These are phyloP conservation scores for Hylaea fasciaria DNA, from an alignment of 2,888 invertebrate genomes.

Conservation along the genomic window DNA sequence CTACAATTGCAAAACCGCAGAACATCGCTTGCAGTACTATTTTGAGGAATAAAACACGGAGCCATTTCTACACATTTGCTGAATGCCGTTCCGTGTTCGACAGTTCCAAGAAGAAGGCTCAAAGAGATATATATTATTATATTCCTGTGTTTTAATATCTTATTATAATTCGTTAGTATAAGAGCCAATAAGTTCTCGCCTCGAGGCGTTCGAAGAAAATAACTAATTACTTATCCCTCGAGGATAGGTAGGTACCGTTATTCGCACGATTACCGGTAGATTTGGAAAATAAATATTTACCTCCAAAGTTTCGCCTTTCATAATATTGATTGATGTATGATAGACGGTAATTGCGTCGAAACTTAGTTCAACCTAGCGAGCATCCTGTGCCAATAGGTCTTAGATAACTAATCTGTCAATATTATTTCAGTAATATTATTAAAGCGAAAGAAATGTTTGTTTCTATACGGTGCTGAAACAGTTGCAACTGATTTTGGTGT, in stretches of 20 bases:
- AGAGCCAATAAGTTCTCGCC: constrained; percentile 13
- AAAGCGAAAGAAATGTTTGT: too few species aligned
- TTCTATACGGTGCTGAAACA: too few species aligned
- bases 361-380: constrained; percentile 18
- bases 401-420: not conserved
- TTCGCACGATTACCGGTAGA: constrained; percentile 15
- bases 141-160: not conserved
- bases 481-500: too few species aligned
- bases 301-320: constrained; percentile 12
- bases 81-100: too few species aligned
- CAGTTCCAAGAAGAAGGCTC: too few species aligned
- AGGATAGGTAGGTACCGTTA: constrained; percentile 10
- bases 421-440: too few species aligned
- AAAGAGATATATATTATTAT: too few species aligned
- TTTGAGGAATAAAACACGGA: too few species aligned
- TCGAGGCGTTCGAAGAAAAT: constrained; percentile 8
- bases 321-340: constrained; percentile 23
- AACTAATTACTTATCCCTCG: constrained; percentile 21
- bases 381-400: not conserved
- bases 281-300: constrained; percentile 24
- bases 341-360: constrained; percentile 11
- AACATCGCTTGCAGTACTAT: too few species aligned
- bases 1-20: too few species aligned
- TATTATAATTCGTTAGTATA: constrained; percentile 4
- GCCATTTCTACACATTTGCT: too few species aligned